Percentiles rank a stretch among this genome's conserved stretches.
Conservation (phyloP, 1,140 invertebrate species). For the Bicyclus anynana region DNA sequence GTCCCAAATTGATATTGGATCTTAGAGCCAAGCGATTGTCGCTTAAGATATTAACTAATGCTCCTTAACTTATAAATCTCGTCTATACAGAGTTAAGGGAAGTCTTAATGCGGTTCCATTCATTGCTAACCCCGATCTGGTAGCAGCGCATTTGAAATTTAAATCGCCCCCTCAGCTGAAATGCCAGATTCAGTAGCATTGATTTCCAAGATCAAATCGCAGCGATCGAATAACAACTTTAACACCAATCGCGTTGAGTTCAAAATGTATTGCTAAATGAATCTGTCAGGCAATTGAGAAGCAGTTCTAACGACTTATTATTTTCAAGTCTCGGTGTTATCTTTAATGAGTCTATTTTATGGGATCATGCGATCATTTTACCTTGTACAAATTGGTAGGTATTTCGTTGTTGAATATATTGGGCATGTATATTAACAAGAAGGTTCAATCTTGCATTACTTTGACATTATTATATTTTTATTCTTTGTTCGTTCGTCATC, state of each 20-base stretch:
- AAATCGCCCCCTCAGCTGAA: conserved; percentile 42
- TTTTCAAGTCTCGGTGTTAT: conserved; percentile 22
- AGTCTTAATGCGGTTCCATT: conserved; percentile 45
- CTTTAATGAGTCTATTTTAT: conserved; percentile 23
- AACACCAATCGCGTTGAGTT: background rate
- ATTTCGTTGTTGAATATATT: background rate
- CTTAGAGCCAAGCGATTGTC: background rate
- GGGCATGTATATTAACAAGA: too few relatives aligned
- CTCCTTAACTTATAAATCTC: background rate
- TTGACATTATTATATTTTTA: too few relatives aligned
- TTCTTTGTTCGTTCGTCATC: too few relatives aligned
- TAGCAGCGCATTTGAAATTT: conserved; percentile 57
- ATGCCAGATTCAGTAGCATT: conserved; percentile 23
- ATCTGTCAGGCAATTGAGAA: conserved; percentile 21
- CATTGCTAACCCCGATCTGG: conserved; percentile 50
- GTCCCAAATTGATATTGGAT: too few relatives aligned
- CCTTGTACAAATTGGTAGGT: background rate
- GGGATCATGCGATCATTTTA: conserved; percentile 12
- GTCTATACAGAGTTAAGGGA: conserved; percentile 1
- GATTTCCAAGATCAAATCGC: conserved; percentile 21
- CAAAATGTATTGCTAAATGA: background rate
- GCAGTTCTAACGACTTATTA: conserved; percentile 22
- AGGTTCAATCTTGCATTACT: too few relatives aligned
- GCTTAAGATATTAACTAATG: background rate
- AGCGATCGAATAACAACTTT: conserved; percentile 8